Evolutionary conservation across 2,888 invertebrate species (phyloP).

Genomic region (Ophion ventricosus): DNA sequence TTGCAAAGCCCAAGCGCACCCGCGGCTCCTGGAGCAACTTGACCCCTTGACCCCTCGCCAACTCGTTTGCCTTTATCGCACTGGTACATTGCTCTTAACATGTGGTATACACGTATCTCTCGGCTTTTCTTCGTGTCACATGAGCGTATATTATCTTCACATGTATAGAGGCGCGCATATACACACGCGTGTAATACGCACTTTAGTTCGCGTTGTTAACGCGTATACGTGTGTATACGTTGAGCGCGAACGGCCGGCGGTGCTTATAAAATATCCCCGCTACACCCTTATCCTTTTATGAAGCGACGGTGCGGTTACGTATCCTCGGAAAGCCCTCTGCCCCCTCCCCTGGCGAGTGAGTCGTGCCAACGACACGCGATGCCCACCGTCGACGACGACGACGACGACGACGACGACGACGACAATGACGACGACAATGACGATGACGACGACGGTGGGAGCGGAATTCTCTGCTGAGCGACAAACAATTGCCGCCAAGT

Average conservation of each 20-base stretch:
- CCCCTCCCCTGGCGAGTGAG: conserved; percentile 22
- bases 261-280: conserved; percentile 25
- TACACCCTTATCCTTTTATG: conserved; percentile 34
- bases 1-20: conserved; percentile 51
- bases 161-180: not conserved
- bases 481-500: conserved; percentile 84
- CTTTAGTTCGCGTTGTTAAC: conserved; percentile 52
- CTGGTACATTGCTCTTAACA: conserved; percentile 71
- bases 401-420: conserved; percentile 28
- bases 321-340: conserved; percentile 25
- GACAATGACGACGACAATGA: conserved; percentile 41
- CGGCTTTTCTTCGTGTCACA: conserved; percentile 29
- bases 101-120: conserved; percentile 49
- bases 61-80: conserved; percentile 82
- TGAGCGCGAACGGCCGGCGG: conserved; percentile 1
- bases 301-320: conserved; percentile 37
- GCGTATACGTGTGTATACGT: not conserved
- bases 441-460: conserved; percentile 74
- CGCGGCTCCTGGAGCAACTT: conserved; percentile 81
- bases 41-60: conserved; percentile 80
- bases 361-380: conserved; percentile 41
- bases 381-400: conserved; percentile 57
- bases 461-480: conserved; percentile 83
- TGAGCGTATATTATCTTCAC: conserved; percentile 28
- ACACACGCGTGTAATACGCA: conserved; percentile 59